Percentiles rank a stretch among this genome's conserved stretches.
phyloP scores from a whole-genome alignment of 2,888 invertebrate genomes.

The Argyresthia goedartella region DNA sequence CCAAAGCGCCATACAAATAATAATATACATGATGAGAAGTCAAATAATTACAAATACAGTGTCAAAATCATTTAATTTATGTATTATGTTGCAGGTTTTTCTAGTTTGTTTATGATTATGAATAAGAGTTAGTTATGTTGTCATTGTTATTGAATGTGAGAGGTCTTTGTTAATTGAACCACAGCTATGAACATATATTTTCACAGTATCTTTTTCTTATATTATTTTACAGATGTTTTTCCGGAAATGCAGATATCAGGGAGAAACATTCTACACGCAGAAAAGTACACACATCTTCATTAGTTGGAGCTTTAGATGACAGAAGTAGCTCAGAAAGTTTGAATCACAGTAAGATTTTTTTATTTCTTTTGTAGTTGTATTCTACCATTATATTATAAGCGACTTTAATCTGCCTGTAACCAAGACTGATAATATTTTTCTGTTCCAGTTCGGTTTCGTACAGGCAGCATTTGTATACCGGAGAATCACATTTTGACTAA shows the following conservation, averaged over 20 bases:
- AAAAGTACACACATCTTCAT: conserved; percentile 54
- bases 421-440: background rate
- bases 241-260: conserved; percentile 27
- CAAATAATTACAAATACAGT: too few relatives aligned
- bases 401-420: background rate
- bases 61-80: too few relatives aligned
- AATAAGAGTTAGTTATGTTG: too few relatives aligned
- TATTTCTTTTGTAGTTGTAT: conserved; percentile 53
- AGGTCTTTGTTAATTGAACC: too few relatives aligned
- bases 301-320: conserved; percentile 72
- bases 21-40: too few relatives aligned
- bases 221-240: conserved; percentile 12
- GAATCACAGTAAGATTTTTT: too few relatives aligned
- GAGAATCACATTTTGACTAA: conserved; percentile 71
- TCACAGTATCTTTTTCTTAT: conserved; percentile 3
- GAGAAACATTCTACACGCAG: conserved; percentile 44
- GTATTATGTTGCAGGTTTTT: too few relatives aligned
- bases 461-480: conserved; percentile 62
- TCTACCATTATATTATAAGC: background rate
- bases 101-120: too few relatives aligned
- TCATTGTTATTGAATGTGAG: too few relatives aligned
- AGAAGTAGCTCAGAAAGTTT: conserved; percentile 88
- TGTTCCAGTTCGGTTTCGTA: conserved; percentile 56
- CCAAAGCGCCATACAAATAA: too few relatives aligned
- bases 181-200: too few relatives aligned